A percentile compares a stretch with the other conserved stretches of the same genome.
These are phyloP conservation scores for Sebastes vulpes DNA, from an alignment of 2,797 vertebrate genomes.

Conservation along the genomic window DNA sequence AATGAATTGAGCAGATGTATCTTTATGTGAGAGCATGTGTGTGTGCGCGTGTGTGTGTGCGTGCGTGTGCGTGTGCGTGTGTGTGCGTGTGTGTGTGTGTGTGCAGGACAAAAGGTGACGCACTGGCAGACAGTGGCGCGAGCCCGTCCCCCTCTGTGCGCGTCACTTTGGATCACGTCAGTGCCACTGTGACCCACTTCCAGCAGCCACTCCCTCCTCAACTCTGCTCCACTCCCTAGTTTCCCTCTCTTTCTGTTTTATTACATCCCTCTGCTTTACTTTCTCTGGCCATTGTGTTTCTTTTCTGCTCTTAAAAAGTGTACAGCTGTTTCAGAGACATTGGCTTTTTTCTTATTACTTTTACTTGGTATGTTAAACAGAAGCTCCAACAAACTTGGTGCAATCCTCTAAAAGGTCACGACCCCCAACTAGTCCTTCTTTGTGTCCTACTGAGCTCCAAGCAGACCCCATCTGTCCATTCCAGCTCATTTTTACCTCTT, in stretches of 20 bases:
- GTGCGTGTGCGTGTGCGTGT: too few species aligned
- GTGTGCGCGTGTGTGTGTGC: background rate
- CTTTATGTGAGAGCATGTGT: background rate
- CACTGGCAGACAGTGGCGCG: constrained; percentile 43
- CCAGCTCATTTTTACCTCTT: constrained; percentile 16
- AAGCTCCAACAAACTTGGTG: constrained; percentile 14
- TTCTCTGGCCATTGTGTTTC: background rate
- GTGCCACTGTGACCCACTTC: constrained; percentile 77
- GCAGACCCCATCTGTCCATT: constrained; percentile 47
- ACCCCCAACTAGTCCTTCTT: constrained; percentile 32
- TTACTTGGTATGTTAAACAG: background rate
- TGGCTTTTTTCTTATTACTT: background rate
- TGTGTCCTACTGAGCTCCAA: constrained; percentile 24
- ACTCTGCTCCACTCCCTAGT: constrained; percentile 32
- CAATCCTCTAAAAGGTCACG: constrained; percentile 31
- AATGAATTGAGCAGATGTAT: constrained; percentile 34
- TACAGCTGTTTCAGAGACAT: background rate
- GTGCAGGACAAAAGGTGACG: constrained; percentile 59
- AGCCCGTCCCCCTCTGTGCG: constrained; percentile 41
- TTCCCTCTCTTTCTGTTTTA: constrained; percentile 23
- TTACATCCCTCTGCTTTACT: constrained; percentile 9
- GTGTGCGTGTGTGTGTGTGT: constrained; percentile 1
- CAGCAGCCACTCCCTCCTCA: constrained; percentile 63
- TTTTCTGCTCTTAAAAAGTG: background rate
- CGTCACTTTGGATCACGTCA: constrained; percentile 75